Base-by-base conservation (phyloP, 2,797 vertebrate species). In the Gouania willdenowi region DNA sequence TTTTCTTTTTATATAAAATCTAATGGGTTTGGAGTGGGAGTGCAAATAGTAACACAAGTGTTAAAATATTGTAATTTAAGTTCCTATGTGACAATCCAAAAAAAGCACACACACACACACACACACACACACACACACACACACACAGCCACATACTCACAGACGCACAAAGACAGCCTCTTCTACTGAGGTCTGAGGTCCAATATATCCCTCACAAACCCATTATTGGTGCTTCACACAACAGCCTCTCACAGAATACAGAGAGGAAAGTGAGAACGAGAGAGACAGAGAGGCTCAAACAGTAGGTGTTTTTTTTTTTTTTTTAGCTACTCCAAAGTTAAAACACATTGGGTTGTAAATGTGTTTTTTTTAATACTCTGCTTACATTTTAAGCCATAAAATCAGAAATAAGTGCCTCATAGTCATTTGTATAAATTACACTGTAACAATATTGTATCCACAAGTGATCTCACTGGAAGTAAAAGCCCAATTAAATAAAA, bases 11-110 rank as follows among this genome's bases (percentile, higher is more conserved):
- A 49, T 79, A 71, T 74, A 68, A 75, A 85, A 76, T 79, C 52
- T 82, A 85, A 84, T 84, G 79, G 72, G 49, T 82, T 84, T 85
- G 81, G 77, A 85, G 81, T 82, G 80, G 75, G 71, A 83, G 66
- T 66, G 67, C 66, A 58, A 67, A 66, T 62, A 56, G 67, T 75
- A 64, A 59, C 72, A 84, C 59, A 54, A 74, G 77, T 85, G 71
- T 77, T 62, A 80, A 76, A 77, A 73, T 74, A 37, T 57, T 41
- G 21, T 52, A 64, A 77, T 73, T 75, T 63, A 74, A 73, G 63
- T 71, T 81, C 66, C 70, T 82, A 76, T 77, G 77, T 34, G 71
- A 71, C 67, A 75, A 80, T 81, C 64, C 54, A 71, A 73, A 81
- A 74, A 80, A 72, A 50, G 34, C 67, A 52, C 62, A 71, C 66